Conservation (phyloP, 2,797 vertebrate genomes). For the Parotocinclus haroldoi region DNA sequence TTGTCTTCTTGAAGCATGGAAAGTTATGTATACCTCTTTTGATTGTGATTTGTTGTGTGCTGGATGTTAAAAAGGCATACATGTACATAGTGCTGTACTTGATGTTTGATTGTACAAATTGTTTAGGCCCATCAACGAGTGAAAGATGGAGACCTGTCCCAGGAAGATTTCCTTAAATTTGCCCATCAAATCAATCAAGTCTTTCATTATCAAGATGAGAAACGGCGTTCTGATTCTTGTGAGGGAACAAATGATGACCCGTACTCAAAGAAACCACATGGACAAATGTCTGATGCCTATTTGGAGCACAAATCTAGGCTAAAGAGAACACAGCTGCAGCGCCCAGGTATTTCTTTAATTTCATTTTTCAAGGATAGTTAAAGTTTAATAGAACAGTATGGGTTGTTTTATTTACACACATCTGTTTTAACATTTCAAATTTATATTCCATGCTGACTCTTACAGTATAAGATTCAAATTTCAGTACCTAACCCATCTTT, state of each 20-base stretch:
- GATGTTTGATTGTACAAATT: too few relatives aligned
- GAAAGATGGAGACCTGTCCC: constrained; percentile 86
- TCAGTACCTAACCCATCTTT: neutral
- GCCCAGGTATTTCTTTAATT: constrained; percentile 58
- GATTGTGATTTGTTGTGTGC: too few relatives aligned
- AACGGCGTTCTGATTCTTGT: constrained; percentile 82
- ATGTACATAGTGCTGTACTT: too few relatives aligned
- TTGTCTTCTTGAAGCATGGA: neutral
- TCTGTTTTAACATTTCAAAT: too few relatives aligned
- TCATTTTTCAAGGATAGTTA: too few relatives aligned
- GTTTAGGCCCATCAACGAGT: constrained; percentile 84
- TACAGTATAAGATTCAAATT: too few relatives aligned
- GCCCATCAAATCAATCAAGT: constrained; percentile 93
- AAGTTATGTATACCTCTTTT: too few relatives aligned
- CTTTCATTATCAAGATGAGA: constrained; percentile 97
- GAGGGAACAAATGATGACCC: constrained; percentile 75
- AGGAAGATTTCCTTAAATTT: constrained; percentile 91
- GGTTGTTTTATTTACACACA: neutral
- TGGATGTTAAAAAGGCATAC: too few relatives aligned
- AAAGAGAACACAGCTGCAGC: constrained; percentile 89
- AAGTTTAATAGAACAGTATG: too few relatives aligned
- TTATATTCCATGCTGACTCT: too few relatives aligned
- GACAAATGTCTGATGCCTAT: constrained; percentile 77
- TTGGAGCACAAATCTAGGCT: constrained; percentile 95
- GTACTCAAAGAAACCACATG: constrained; percentile 72